A percentile compares a stretch with the other conserved stretches of the same genome.
Evolutionary conservation across 2,113 vertebrate species (phyloP).

Genomic region (Catharus fuscescens): DNA sequence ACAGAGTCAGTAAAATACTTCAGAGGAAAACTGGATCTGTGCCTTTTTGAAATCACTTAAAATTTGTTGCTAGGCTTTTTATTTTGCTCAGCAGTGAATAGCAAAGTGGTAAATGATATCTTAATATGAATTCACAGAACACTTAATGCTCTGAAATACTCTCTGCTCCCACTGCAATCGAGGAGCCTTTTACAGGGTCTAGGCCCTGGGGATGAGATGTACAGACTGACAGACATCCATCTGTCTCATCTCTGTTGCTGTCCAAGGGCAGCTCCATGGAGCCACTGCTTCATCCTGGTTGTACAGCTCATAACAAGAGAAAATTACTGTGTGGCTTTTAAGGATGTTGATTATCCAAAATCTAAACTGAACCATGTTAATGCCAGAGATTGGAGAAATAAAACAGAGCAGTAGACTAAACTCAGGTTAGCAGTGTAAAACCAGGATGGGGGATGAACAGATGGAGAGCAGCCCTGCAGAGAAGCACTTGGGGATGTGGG

Average conservation of each 20-base stretch:
- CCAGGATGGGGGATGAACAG: background rate
- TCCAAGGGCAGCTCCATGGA: background rate
- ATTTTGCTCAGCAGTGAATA: background rate
- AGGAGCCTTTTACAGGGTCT: background rate
- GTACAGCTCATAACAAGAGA: fast-evolving
- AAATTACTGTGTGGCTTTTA: background rate
- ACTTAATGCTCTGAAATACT: background rate
- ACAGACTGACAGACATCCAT: fast-evolving
- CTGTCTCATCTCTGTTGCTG: background rate
- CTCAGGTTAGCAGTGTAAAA: background rate
- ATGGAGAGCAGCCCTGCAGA: background rate
- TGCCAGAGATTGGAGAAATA: background rate
- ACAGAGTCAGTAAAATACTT: background rate
- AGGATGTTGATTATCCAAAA: background rate
- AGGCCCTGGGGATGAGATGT: background rate
- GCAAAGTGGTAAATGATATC: background rate
- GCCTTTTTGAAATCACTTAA: background rate
- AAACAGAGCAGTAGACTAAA: background rate
- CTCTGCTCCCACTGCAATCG: background rate
- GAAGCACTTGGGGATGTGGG: background rate
- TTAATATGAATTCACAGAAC: background rate
- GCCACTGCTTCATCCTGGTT: background rate
- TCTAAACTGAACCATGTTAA: background rate
- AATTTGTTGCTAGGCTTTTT: background rate
- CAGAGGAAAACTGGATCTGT: background rate